Conservation (phyloP, 2,113 vertebrate genomes). For the Actinemys pallida region DNA sequence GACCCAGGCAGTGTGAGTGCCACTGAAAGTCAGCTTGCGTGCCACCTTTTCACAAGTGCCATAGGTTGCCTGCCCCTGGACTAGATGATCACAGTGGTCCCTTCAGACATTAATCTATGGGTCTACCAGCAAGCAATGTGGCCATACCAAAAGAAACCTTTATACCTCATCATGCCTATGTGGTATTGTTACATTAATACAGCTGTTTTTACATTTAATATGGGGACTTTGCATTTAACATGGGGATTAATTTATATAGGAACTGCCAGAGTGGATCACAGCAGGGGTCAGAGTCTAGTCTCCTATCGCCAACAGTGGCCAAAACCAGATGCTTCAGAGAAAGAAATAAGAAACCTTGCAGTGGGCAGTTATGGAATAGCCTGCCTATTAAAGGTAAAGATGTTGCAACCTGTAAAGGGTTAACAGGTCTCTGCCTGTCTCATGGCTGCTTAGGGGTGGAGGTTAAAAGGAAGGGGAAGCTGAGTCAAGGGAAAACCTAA, state of each 20-base stretch:
- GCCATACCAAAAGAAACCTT: neutral
- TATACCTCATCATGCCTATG: neutral
- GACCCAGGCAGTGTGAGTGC: no score
- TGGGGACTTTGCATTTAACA: no score
- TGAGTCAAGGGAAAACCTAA: neutral
- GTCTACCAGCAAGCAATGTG: neutral
- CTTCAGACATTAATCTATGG: no score
- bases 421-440: accelerated
- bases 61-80: no score
- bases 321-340: neutral
- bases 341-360: neutral
- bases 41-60: no score
- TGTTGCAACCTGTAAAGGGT: neutral
- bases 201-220: neutral
- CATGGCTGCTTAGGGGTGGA: neutral
- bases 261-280: accelerated
- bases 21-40: no score
- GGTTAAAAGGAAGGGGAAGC: neutral
- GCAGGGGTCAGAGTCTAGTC: neutral
- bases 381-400: neutral
- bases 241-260: neutral
- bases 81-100: no score
- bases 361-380: neutral
- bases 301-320: neutral
- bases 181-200: neutral